Base-by-base conservation (phyloP, 1,140 invertebrate species). In the Planococcus citri region DNA sequence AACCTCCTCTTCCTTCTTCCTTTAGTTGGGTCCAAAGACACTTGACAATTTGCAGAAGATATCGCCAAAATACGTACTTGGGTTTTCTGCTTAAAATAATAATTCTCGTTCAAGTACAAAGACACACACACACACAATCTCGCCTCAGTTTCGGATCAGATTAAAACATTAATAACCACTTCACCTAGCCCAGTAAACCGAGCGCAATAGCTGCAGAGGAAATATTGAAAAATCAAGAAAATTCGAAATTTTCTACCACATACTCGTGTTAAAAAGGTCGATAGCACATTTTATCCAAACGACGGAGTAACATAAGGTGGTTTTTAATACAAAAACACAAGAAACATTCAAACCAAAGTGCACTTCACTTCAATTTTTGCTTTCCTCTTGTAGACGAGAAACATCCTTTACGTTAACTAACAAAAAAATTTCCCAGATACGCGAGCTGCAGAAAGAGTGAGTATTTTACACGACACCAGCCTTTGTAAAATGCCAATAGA, bases 381-480 rank as follows among this genome's bases (percentile, higher is more conserved):
- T 51, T 51, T 51, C 41, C 41, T n/a, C 41, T 51, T 20, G 41
- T 17, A 51, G n/a, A 51, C 41, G 17, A 51, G 41, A 51, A 51
- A 51, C 41, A 51, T 51, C 41, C 41, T 51, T 51, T n/a, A 51
- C n/a, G 41, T 51, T 51, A 51, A 51, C 41, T 51, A 51, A 51
- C 33, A 37, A 37, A 17, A 51, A 51, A 51, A 51, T 9, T 51
- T 51, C n/a, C 17, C 41, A 51, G 41, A 51, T 51, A 51, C 41
- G 17, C 41, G 41, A 51, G 17, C 33, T 6, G 33, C 41, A 17
- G n/a, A 51, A 20, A 51, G 41, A 14, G 41, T 51, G 41, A 51
- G 41, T 17, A 20, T 51, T 51, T 51, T 51, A 51, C 41, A 51
- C 41, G 41, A 51, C 41, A 20, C 41, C 12, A 20, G 41, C 41